Percentiles rank a stretch among this genome's conserved stretches.
Conservation (phyloP, 2,113 vertebrate species). For the Urocitellus parryii region DNA sequence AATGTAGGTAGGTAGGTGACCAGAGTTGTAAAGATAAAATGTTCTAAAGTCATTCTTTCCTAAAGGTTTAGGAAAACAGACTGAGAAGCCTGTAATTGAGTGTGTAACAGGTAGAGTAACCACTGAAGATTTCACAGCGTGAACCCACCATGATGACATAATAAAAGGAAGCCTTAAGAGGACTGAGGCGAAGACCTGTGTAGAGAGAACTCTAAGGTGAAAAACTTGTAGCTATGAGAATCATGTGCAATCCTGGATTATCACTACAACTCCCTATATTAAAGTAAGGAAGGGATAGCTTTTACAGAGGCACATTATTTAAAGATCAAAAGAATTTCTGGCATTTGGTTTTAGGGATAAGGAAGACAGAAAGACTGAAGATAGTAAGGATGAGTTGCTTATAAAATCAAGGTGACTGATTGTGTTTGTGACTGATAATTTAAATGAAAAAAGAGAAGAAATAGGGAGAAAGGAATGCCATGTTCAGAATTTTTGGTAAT, state of each 20-base stretch:
- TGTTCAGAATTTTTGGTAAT: not conserved
- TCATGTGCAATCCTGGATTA: not conserved
- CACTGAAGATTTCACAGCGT: not conserved
- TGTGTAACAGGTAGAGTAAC: fast-evolving
- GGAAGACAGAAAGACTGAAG: not conserved
- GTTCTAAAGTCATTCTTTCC: not conserved
- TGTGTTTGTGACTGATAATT: not conserved
- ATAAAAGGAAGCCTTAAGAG: not conserved
- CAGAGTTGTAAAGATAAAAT: not conserved
- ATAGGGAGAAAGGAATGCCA: not conserved
- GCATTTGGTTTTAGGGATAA: not conserved
- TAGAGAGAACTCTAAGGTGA: not conserved
- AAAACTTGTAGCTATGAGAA: not conserved
- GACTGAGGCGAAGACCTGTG: not conserved
- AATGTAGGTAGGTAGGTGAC: not conserved
- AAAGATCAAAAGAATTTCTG: slow-evolving; percentile 11
- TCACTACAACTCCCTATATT: not conserved
- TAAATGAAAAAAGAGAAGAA: not conserved
- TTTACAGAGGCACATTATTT: not conserved
- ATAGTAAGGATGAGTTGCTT: not conserved
- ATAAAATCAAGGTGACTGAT: not conserved
- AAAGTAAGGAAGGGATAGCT: not conserved
- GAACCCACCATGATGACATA: not conserved
- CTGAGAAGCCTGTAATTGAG: not conserved
- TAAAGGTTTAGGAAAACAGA: not conserved